Conservation (phyloP, 2,888 invertebrate genomes). For the Dastarcus helophoroides region DNA sequence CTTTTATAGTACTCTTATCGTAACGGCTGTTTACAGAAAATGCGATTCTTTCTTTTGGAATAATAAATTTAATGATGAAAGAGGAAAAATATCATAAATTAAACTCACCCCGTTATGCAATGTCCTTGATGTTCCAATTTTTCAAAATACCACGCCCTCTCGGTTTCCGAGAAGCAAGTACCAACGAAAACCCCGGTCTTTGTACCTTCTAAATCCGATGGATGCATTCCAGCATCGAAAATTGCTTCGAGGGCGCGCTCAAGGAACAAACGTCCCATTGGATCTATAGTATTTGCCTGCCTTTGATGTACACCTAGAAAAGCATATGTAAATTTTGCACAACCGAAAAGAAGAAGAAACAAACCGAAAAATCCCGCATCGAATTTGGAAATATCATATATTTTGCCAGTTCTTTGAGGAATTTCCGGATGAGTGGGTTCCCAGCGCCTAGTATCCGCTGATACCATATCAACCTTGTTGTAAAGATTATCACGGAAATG, state of each 20-base stretch:
- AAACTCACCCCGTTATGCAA: slow-evolving; percentile 43
- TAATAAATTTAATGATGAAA: slow-evolving; percentile 5
- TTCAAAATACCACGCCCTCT: slow-evolving; percentile 63
- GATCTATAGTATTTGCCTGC: slow-evolving; percentile 47
- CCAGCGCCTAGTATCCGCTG: slow-evolving; percentile 70
- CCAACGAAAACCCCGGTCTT: slow-evolving; percentile 74
- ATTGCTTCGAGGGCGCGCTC: slow-evolving; percentile 50
- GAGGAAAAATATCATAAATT: too few species aligned
- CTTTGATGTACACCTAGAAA: slow-evolving; percentile 40
- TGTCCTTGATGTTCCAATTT: slow-evolving; percentile 47
- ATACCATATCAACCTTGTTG: slow-evolving; percentile 73
- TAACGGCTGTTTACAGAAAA: not conserved
- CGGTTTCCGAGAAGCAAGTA: slow-evolving; percentile 64
- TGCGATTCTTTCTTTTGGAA: slow-evolving; percentile 4
- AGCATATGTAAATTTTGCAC: not conserved
- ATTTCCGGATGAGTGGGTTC: slow-evolving; percentile 48
- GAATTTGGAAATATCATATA: slow-evolving; percentile 41
- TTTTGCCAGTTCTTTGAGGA: slow-evolving; percentile 55
- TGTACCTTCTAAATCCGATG: slow-evolving; percentile 55
- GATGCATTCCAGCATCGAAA: slow-evolving; percentile 54
- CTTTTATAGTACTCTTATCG: not conserved
- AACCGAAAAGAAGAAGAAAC: slow-evolving; percentile 9
- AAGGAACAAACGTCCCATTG: slow-evolving; percentile 45
- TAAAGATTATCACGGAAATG: slow-evolving; percentile 60
- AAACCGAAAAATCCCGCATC: slow-evolving; percentile 45